These are phyloP conservation scores for Pempheris klunzingeri DNA, from an alignment of 2,797 vertebrate species.

Conservation along the genomic window DNA sequence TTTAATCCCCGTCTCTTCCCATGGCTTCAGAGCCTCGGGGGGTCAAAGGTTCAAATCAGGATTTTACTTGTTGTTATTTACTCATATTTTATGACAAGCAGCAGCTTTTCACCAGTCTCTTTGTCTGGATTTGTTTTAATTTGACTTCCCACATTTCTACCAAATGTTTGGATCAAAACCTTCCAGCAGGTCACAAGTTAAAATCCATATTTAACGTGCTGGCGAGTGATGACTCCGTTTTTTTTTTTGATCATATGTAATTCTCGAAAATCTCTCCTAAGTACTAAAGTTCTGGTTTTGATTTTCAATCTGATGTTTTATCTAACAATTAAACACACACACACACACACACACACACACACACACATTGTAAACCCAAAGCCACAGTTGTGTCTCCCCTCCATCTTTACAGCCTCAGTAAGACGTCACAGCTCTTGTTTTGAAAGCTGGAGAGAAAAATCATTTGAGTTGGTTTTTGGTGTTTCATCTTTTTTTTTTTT, in stretches of 20 bases:
- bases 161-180: slow-evolving; percentile 60
- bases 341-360: not conserved
- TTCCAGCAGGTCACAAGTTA: slow-evolving; percentile 53
- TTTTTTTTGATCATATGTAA: slow-evolving; percentile 25
- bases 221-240: slow-evolving; percentile 22
- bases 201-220: slow-evolving; percentile 36
- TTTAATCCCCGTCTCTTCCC: slow-evolving; percentile 39
- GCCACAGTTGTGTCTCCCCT: slow-evolving; percentile 29
- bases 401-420: slow-evolving; percentile 18
- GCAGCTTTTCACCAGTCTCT: slow-evolving; percentile 32
- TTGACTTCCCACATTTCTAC: slow-evolving; percentile 47
- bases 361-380: slow-evolving; percentile 5
- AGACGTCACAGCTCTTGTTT: slow-evolving; percentile 41
- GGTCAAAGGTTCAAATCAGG: slow-evolving; percentile 50
- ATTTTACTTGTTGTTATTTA: not conserved
- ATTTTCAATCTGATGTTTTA: slow-evolving; percentile 33
- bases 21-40: slow-evolving; percentile 12
- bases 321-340: slow-evolving; percentile 13
- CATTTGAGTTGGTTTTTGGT: slow-evolving; percentile 28
- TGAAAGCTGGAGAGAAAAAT: slow-evolving; percentile 51
- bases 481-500: slow-evolving; percentile 21
- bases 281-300: slow-evolving; percentile 35
- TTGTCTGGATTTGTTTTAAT: slow-evolving; percentile 53
- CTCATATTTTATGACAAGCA: slow-evolving; percentile 22
- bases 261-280: slow-evolving; percentile 16